Evolutionary conservation across 2,888 invertebrate species (phyloP), one percentile per base, ranked within the genome.

Genomic region (Agrotis puta): DNA sequence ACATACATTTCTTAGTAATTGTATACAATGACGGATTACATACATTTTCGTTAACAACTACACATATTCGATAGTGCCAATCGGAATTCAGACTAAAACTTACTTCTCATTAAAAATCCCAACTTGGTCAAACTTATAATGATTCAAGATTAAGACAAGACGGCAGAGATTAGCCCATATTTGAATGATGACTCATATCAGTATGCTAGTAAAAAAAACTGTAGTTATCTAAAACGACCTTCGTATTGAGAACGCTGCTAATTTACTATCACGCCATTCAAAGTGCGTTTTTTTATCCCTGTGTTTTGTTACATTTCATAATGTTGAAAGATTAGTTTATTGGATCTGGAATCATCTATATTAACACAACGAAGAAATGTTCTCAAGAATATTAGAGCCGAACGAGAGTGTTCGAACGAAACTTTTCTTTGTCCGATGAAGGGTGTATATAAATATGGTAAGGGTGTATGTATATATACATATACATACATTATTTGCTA

Each of bases 241-340:
- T 74, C 33, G 88, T 84, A 72, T 74, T 66, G 50, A 57, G 50
- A 57, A 66, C 62, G 92, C 87, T 82, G 96, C 64, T 77, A 74
- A 72, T 72, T 57, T 66, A 51, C 57, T 47, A 72, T 58, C 72
- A 72, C 72, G 72, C 72, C 3, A 72, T 76, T 57, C 61, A 24
- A 63, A 70, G 20, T 72, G 13, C 20, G 50, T 51, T 73, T 56
- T 57, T 72, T 51, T 58, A 18, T 11, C 22, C 43, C 16, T 24
- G 48, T 56, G 56, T 56, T 51, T 57, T 57, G 20, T 57, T 57
- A 45, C 7, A 24, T 45, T 72, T 16, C 14, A 47, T 54, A 54
- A 33, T 47, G 65, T 45, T 24, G 43, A 50, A 57, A 33, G 24
- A 11, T 73, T 22, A 33, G 33, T 50, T 47, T 27, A 13, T 43